Conservation (phyloP, 2,888 invertebrate species). For the Digitonthophagus gazella region DNA sequence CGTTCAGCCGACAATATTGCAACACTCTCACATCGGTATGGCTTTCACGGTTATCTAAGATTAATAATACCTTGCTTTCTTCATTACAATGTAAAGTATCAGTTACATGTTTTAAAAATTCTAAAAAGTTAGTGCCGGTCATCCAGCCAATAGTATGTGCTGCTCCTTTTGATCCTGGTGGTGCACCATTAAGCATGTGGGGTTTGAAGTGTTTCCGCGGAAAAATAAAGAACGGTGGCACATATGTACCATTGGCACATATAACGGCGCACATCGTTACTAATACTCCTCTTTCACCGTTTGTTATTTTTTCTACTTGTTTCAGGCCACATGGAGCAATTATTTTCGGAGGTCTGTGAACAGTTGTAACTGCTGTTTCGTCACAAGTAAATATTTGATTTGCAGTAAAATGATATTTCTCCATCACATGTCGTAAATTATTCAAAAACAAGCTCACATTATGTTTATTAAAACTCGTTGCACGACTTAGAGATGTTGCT, state of each 20-base stretch:
- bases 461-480: conserved; percentile 12
- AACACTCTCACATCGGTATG: neutral
- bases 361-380: conserved; percentile 31
- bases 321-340: conserved; percentile 19
- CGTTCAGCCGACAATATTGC: conserved; percentile 8
- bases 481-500: conserved; percentile 18
- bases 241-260: conserved; percentile 37
- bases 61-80: no score
- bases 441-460: conserved; percentile 18
- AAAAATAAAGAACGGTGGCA: conserved; percentile 42
- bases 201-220: conserved; percentile 37
- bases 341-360: conserved; percentile 22
- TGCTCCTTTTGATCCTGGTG: conserved; percentile 38
- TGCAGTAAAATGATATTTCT: neutral
- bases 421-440: no score
- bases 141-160: conserved; percentile 38
- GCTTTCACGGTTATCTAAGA: neutral
- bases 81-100: conserved; percentile 32
- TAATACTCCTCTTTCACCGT: conserved; percentile 27
- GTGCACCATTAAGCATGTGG: conserved; percentile 39
- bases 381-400: conserved; percentile 20
- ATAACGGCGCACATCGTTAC: conserved; percentile 29
- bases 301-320: conserved; percentile 25
- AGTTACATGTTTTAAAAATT: conserved; percentile 24
- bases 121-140: conserved; percentile 29